Evolutionary conservation across 92 coral and sea anemone genomes (phyloP), one percentile per base, ranked within the genome.

Genomic region (Pocillopora grandis): DNA sequence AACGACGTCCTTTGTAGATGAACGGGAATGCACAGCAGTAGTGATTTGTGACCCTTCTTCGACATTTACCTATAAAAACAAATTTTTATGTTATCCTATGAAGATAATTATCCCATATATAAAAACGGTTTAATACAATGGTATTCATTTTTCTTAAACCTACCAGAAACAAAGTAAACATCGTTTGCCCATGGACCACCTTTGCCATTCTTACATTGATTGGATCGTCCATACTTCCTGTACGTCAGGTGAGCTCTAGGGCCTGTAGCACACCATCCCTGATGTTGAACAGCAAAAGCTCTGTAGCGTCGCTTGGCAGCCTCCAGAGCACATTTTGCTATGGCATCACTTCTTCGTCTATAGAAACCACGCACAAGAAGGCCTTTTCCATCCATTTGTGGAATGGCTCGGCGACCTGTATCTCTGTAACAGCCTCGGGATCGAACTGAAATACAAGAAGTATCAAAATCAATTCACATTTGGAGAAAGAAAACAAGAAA

Each of bases 121-220:
- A 59, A 7, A 12, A 12, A 59, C 10, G 0, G 18, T 59, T 59
- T 59, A 2, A 12, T 0, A 59, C 8, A 12, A 0, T 59, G 10
- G 18, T 59, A 12, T 59, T 59, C 18, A 16, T 10, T 59, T 48
- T 68, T 1, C 17, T 37, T 70, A 16, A 70, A 70, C 85, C 52
- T 19, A 83, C 86, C 86, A 18, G 63, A 74, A 11, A 83, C n/a
- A 21, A 65, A 58, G 83, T 90, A 90, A 31, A 90, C 93, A 75
- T 90, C 88, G 65, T 90, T 90, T 2, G 90, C 90, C 84, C 87
- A 90, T 0, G 93, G 88, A 1, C 90, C 93, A 58, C 93, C 93
- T 16, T 81, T 62, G 60, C 93, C 93, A 27, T 90, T 90, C 76
- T 66, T 90, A 58, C 93, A 90, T 31, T 69, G 71, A 23, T 72